Conservation (phyloP, 2,888 invertebrate species). For the Hydraecia micacea region DNA sequence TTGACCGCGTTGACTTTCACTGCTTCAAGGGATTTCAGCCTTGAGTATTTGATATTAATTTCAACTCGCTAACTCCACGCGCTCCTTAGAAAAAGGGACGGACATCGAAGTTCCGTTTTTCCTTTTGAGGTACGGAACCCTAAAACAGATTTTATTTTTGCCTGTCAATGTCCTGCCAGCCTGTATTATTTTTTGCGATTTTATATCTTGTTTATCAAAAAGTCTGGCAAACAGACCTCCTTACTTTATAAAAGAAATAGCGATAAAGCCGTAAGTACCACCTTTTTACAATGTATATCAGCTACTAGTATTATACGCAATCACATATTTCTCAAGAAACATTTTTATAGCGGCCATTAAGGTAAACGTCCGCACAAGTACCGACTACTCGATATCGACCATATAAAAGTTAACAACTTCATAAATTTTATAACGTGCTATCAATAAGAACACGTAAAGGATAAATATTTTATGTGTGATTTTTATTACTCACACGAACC, state of each 20-base stretch:
- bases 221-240: neutral
- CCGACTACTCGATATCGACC: constrained; percentile 73
- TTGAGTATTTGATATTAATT: no score
- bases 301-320: constrained; percentile 56
- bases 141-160: no score
- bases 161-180: no score
- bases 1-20: no score
- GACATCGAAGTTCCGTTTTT: no score
- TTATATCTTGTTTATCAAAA: neutral
- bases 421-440: constrained; percentile 84
- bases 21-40: no score
- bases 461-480: constrained; percentile 81
- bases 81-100: no score
- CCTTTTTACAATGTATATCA: constrained; percentile 39
- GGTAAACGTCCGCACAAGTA: constrained; percentile 63
- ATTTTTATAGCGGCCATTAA: constrained; percentile 65
- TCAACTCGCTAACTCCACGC: no score
- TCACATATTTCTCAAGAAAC: constrained; percentile 64
- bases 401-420: constrained; percentile 84
- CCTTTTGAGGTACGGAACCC: no score
- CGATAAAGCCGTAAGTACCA: constrained; percentile 20
- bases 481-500: constrained; percentile 74
- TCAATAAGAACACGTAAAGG: constrained; percentile 79
- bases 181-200: neutral
- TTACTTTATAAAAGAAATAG: neutral